phyloP scores from a whole-genome alignment of 2,113 vertebrate species.

The Neoarius graeffei region DNA sequence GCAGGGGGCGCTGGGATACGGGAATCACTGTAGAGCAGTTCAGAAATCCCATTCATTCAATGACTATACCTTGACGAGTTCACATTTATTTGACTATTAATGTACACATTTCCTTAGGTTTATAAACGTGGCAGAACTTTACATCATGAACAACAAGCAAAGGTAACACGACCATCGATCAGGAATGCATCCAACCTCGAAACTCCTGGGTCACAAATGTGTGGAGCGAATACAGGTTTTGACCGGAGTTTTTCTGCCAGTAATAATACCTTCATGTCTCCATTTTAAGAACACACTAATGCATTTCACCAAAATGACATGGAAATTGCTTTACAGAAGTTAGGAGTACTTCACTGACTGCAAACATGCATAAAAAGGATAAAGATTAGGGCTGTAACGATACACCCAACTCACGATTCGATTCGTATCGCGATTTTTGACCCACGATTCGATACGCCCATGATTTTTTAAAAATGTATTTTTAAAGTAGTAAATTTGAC shows the following conservation, averaged over 20 bases:
- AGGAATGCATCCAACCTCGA: neutral
- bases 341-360: neutral
- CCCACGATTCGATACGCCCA: too few species aligned
- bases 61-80: neutral
- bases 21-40: conserved; percentile 56
- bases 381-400: too few species aligned
- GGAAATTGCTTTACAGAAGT: neutral
- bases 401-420: too few species aligned
- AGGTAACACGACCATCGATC: neutral
- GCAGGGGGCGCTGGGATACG: conserved; percentile 65
- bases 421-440: too few species aligned
- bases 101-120: neutral
- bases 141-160: neutral
- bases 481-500: too few species aligned
- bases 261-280: neutral
- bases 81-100: neutral
- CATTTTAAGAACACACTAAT: neutral
- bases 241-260: neutral
- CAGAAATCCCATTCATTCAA: neutral
- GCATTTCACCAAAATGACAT: neutral
- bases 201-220: neutral
- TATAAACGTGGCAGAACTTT: neutral
- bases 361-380: too few species aligned
- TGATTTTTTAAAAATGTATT: too few species aligned
- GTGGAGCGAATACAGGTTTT: neutral